Percentiles rank a stretch among this genome's conserved stretches.
Conservation (phyloP, 2,888 invertebrate genomes). For the Orchesellides sinensis region DNA sequence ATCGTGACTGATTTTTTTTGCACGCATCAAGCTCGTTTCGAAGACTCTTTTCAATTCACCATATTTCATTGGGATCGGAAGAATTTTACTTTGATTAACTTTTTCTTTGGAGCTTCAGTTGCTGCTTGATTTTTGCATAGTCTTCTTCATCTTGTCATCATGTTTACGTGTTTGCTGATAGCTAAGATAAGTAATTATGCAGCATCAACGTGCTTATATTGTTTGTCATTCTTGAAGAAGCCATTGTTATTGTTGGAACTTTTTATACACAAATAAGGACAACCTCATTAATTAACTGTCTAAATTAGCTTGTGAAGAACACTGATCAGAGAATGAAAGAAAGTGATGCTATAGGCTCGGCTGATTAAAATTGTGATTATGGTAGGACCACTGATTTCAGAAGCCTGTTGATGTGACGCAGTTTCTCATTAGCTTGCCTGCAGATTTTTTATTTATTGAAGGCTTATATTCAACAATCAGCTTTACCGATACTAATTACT, state of each 20-base stretch:
- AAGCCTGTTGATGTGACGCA: slow-evolving; percentile 33
- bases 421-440: slow-evolving; percentile 31
- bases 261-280: slow-evolving; percentile 62
- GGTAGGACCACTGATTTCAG: too few relatives aligned
- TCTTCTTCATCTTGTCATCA: background rate
- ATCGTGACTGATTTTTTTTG: slow-evolving; percentile 53
- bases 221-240: slow-evolving; percentile 31
- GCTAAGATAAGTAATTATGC: background rate
- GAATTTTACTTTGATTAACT: slow-evolving; percentile 37
- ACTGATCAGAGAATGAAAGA: slow-evolving; percentile 5
- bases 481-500: too few relatives aligned
- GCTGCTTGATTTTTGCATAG: background rate
- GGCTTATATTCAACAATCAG: too few relatives aligned
- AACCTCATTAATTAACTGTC: slow-evolving; percentile 62
- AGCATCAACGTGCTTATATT: background rate
- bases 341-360: slow-evolving; percentile 12
- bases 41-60: too few relatives aligned
- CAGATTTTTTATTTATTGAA: background rate
- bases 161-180: background rate
- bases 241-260: slow-evolving; percentile 51
- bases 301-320: slow-evolving; percentile 45
- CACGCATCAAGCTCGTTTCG: slow-evolving; percentile 33
- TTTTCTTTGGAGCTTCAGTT: slow-evolving; percentile 32
- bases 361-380: too few relatives aligned
- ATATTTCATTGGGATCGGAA: too few relatives aligned